Percentiles rank a stretch among this genome's conserved stretches.
Conservation (phyloP, 2,888 invertebrate species). For the Mimachlamys varia region DNA sequence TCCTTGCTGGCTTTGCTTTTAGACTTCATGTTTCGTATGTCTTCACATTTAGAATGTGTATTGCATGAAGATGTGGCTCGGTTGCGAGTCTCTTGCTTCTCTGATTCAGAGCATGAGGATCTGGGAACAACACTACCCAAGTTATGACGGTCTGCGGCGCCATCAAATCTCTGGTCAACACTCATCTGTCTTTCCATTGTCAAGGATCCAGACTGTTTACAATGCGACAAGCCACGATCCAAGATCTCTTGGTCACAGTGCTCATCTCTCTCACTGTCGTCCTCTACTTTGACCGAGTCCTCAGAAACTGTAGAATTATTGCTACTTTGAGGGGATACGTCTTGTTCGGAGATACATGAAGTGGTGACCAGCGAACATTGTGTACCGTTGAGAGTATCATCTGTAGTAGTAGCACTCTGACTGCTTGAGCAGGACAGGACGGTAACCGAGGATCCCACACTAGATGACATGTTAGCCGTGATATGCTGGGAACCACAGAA, state of each 20-base stretch:
- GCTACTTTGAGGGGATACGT: constrained; percentile 17
- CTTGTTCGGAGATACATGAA: not conserved
- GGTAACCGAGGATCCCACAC: not conserved
- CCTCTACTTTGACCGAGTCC: not conserved
- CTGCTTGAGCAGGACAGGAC: not conserved
- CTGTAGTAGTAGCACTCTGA: not conserved
- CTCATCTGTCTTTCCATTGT: not conserved
- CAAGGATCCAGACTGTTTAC: not conserved
- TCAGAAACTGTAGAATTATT: constrained; percentile 18
- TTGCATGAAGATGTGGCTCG: not conserved
- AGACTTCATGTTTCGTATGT: not conserved
- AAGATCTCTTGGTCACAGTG: not conserved
- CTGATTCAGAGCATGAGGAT: constrained; percentile 7
- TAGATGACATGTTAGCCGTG: not conserved
- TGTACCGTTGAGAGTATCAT: not conserved
- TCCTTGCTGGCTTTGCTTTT: not conserved
- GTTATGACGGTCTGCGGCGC: not conserved
- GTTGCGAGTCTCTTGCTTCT: not conserved
- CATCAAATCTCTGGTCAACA: not conserved
- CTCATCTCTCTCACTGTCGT: not conserved
- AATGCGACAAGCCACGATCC: not conserved
- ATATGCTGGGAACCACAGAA: not conserved
- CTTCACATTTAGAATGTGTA: not conserved
- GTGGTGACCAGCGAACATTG: not conserved
- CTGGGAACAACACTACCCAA: not conserved